A percentile compares a stretch with the other conserved stretches of the same genome.
These are phyloP conservation scores for Echinops telfairi DNA, from an alignment of 2,113 vertebrate genomes.

Conservation along the genomic window DNA sequence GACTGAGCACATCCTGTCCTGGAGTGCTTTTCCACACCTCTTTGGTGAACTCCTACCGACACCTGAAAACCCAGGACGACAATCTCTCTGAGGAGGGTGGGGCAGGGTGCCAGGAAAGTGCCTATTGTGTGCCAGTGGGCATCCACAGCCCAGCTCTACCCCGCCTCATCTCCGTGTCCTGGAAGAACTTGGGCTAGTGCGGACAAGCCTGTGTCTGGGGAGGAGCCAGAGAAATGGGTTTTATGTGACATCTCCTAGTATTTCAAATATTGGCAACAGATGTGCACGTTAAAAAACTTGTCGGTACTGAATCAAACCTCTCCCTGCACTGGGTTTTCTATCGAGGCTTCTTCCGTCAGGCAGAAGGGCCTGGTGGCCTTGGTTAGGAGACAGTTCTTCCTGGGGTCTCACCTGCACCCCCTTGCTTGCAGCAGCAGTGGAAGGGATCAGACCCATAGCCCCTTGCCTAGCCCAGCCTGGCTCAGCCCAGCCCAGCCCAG, in stretches of 20 bases:
- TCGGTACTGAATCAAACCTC: neutral
- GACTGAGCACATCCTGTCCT: neutral
- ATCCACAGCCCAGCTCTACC: accelerated
- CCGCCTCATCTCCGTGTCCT: neutral
- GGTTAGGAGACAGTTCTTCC: no score
- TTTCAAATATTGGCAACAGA: neutral
- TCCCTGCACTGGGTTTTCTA: neutral
- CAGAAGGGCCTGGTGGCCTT: accelerated
- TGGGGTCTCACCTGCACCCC: accelerated
- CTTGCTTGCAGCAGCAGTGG: neutral
- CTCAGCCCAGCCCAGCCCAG: no score
- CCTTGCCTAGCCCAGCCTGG: neutral
- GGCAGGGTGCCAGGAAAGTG: neutral
- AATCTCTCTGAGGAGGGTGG: neutral
- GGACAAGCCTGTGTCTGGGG: neutral
- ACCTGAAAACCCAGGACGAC: neutral
- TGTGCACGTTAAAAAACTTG: neutral
- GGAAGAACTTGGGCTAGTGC: neutral
- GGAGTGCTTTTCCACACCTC: neutral
- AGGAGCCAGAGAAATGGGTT: slow-evolving; percentile 18
- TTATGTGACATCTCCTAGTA: neutral
- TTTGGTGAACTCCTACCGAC: neutral
- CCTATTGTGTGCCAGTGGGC: neutral
- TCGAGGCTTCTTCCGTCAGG: neutral
- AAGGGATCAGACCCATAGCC: no score